Evolutionary conservation across 92 coral and sea anemone genomes (phyloP).

Genomic region (Meandrina meandrites): DNA sequence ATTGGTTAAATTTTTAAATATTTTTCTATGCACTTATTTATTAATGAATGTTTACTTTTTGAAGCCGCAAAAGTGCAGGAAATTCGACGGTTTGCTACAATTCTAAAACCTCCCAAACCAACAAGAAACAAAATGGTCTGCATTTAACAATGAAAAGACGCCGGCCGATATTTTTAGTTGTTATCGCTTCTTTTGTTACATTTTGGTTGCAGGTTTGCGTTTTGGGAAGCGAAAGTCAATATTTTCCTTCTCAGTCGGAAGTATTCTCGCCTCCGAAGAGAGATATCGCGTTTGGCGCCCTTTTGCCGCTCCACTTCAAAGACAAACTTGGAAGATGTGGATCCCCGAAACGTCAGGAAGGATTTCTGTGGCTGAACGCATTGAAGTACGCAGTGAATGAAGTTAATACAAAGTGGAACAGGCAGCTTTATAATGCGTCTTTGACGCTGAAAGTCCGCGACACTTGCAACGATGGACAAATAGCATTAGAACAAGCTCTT

Average conservation of each 20-base stretch:
- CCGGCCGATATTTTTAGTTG: neutral
- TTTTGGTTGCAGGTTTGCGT: neutral
- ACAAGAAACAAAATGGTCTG: constrained; percentile 3
- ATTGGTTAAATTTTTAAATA: constrained; percentile 19
- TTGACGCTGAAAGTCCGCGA: constrained; percentile 65
- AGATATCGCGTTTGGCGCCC: constrained; percentile 67
- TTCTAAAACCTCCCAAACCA: neutral
- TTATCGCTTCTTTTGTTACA: neutral
- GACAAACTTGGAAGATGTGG: constrained; percentile 33
- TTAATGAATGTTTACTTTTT: constrained; percentile 19
- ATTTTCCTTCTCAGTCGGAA: neutral
- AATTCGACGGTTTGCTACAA: neutral
- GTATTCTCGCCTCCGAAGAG: constrained; percentile 24
- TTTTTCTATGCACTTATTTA: neutral
- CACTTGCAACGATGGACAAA: constrained; percentile 53
- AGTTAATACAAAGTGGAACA: constrained; percentile 40
- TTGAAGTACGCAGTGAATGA: constrained; percentile 65
- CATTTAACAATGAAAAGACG: constrained; percentile 20
- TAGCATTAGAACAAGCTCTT: constrained; percentile 68
- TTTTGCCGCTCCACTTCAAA: constrained; percentile 62
- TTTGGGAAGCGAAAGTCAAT: neutral
- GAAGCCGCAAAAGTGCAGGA: neutral
- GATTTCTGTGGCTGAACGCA: constrained; percentile 63
- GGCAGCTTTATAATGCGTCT: constrained; percentile 44
- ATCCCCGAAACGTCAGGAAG: constrained; percentile 34